These are phyloP conservation scores for Leptodactylus fallax DNA, from an alignment of 2,797 vertebrate genomes.

Conservation along the genomic window DNA sequence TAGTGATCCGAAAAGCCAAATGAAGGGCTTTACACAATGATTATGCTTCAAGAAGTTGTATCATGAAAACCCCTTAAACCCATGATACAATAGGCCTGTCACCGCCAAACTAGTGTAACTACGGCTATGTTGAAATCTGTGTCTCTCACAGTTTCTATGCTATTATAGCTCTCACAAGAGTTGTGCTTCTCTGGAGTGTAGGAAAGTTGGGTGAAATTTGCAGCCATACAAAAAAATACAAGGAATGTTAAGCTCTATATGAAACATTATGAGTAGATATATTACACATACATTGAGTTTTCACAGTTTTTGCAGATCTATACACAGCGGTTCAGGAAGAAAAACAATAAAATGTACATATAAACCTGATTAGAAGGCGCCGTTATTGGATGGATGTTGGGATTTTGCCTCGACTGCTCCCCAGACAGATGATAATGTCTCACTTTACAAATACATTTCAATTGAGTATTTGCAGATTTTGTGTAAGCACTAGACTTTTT, in stretches of 20 bases:
- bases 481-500: conserved; percentile 30
- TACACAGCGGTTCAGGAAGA: conserved; percentile 2
- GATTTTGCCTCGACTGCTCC: conserved; percentile 64
- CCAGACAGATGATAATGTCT: conserved; percentile 54
- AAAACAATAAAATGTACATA: conserved; percentile 59
- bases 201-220: background rate
- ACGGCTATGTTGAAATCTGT: too few species aligned
- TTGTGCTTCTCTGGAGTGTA: too few species aligned
- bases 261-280: background rate
- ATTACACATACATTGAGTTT: background rate
- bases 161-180: too few species aligned
- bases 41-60: too few species aligned
- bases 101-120: too few species aligned
- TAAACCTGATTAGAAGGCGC: conserved; percentile 65
- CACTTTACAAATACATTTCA: conserved; percentile 41
- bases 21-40: too few species aligned
- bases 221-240: background rate
- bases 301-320: background rate
- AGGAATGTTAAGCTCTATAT: background rate
- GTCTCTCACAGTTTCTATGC: too few species aligned
- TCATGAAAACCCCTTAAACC: too few species aligned
- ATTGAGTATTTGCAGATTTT: conserved; percentile 41
- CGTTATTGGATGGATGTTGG: conserved; percentile 64
- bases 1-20: too few species aligned
- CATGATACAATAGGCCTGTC: too few species aligned